Base-by-base conservation (phyloP, 2,888 invertebrate species). In the Drosophila gaucha region DNA sequence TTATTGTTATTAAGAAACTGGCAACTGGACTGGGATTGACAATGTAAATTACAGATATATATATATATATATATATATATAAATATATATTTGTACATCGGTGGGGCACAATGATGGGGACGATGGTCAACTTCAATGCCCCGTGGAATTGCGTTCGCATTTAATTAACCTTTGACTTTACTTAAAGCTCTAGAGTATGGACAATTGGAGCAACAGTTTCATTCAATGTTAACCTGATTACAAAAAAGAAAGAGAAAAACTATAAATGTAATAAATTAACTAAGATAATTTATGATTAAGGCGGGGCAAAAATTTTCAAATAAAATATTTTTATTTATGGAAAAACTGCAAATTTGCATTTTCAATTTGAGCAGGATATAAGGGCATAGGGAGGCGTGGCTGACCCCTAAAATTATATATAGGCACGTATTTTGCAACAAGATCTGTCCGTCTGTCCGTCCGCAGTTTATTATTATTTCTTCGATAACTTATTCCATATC, bases 161-260 rank as follows among this genome's bases (percentile, higher is more conserved):
- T 57, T 51, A 31, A 60, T 60, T 47, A 60, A 39, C 36, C 26
- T 60, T 47, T 47, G 16, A 31, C 56, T 33, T 12, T 33, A 52
- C 35, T 35, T 3, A 22, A 22, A 20, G 49, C 35, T 47, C 33
- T 36, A 10, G n/a, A 24, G 38, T 47, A n/a, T 28, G 8, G n/a
- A 24, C 52, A 56, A 56, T 38, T 58, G 41, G 12, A 6, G 26
- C 20, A 33, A 41, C 10, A 20, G 4, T 16, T 51, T 39, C 5
- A 39, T 28, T 38, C 38, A 51, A 38, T 38, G 36, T 28, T 38
- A 38, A 51, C 22, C 38, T 18, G 28, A 51, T 51, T 49, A 33
- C 22, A 47, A 33, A 33, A n/a, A n/a, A 16, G n/a, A 33, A 26
- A 26, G 26, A 26, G 5, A 26, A 26, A 44, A 28, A 2, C 28